phyloP scores from a whole-genome alignment of 2,888 invertebrate species.

The Lordiphosa andalusiaca region DNA sequence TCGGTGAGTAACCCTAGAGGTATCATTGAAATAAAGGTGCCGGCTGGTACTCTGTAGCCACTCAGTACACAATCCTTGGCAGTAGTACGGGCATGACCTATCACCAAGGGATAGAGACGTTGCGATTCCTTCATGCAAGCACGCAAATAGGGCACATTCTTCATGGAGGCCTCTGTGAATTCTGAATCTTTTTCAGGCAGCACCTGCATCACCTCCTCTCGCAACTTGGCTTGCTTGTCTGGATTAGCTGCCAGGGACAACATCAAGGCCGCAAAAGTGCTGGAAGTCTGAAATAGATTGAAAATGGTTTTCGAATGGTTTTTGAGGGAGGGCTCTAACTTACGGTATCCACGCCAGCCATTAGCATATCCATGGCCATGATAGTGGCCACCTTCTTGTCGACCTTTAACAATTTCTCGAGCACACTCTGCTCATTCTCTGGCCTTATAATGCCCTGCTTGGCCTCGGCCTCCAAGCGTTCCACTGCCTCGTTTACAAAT shows the following conservation, averaged over 20 bases:
- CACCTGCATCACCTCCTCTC: constrained; percentile 82
- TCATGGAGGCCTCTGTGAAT: constrained; percentile 80
- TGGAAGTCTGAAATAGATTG: constrained; percentile 71
- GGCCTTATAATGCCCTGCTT: constrained; percentile 44
- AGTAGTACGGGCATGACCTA: constrained; percentile 82
- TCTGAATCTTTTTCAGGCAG: constrained; percentile 80
- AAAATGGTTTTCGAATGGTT: neutral
- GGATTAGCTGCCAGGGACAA: constrained; percentile 83
- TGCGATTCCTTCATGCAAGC: constrained; percentile 89
- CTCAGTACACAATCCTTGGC: constrained; percentile 83
- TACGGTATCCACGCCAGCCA: constrained; percentile 88
- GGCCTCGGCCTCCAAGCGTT: constrained; percentile 50
- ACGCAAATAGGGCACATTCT: constrained; percentile 83
- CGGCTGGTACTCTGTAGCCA: constrained; percentile 85
- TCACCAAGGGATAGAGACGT: constrained; percentile 83
- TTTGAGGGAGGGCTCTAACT: constrained; percentile 24
- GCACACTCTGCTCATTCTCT: constrained; percentile 81
- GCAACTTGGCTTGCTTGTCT: constrained; percentile 84
- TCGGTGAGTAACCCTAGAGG: constrained; percentile 82
- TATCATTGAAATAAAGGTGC: constrained; percentile 86
- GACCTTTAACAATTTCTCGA: constrained; percentile 84
- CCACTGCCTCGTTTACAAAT: constrained; percentile 76
- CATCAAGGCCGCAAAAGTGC: constrained; percentile 53
- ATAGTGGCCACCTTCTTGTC: constrained; percentile 84
- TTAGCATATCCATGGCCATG: constrained; percentile 87